Base-by-base conservation (phyloP, 2,888 invertebrate genomes). In the Temnothorax unifasciatus region DNA sequence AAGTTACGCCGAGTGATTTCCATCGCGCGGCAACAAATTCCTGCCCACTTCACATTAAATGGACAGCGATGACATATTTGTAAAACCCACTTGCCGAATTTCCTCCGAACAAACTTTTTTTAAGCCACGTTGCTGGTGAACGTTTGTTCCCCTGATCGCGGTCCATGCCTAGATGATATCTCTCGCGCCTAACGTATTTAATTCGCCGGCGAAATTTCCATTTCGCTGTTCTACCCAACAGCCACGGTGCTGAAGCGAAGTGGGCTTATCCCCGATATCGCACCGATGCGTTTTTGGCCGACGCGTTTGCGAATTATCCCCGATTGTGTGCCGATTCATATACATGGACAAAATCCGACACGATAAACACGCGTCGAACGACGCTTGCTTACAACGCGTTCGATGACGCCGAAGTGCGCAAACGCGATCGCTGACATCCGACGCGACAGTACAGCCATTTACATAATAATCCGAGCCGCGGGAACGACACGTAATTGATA, bases 401-500 rank as follows among this genome's bases (percentile, higher is more conserved):
- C 74, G 74, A 52, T 41, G 83, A 15, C 59, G 57, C 59, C 66
- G 38, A 59, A 29, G 54, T 66, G 82, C 66, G 79, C 61, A 73
- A 76, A 63, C 79, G 50, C 84, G 63, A 77, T 75, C 81, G 81
- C 85, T 85, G 87, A 89, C 87, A 86, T 86, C 85, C 86, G 85
- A 91, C 85, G 87, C 88, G 86, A 85, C 89, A 59, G 83, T 76
- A 73, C 85, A 83, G 74, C 83, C 69, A 94, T 94, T 94, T 93
- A 94, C 94, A 94, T 94, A 93, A 94, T 94, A 94, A 94, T 94
- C 91, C 92, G 90, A 92, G 91, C 90, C 90, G 88, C 88, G 91
- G 92, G 92, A 94, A 92, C 91, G 93, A 94, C 93, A 92, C 92
- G 92, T 94, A 94, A 94, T 94, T 94, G 94, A 94, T 94, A 95